A percentile compares a stretch with the other conserved stretches of the same genome.
These are phyloP conservation scores for Phoxinus phoxinus DNA, from an alignment of 2,113 vertebrate species.

Conservation along the genomic window DNA sequence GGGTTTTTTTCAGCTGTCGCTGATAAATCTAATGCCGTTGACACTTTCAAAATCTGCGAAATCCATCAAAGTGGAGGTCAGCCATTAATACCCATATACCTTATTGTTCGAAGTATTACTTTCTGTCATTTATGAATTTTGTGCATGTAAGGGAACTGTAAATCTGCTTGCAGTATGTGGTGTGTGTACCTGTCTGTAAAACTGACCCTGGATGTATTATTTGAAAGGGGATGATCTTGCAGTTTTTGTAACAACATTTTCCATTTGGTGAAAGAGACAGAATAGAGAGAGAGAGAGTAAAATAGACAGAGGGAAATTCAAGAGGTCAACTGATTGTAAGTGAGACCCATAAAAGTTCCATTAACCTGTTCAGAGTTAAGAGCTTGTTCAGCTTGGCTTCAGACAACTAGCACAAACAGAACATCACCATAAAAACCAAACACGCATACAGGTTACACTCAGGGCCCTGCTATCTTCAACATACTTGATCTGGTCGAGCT, in stretches of 20 bases:
- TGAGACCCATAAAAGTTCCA: conserved; percentile 98
- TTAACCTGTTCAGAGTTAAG: conserved; percentile 97
- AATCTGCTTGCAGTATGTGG: neutral
- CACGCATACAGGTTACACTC: conserved; percentile 24
- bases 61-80: neutral
- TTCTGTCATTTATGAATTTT: conserved; percentile 6
- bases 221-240: conserved; percentile 15
- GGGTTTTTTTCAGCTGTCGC: neutral
- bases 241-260: conserved; percentile 19
- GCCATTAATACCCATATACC: neutral
- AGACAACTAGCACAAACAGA: conserved; percentile 99
- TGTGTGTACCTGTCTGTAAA: neutral
- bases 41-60: conserved; percentile 18
- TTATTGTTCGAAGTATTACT: neutral
- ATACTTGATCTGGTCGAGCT: conserved; percentile 11
- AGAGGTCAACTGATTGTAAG: conserved; percentile 90
- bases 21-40: neutral
- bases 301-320: conserved; percentile 66
- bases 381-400: conserved; percentile 88
- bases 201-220: conserved; percentile 7
- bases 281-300: conserved; percentile 59
- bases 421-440: conserved; percentile 89
- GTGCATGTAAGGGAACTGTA: conserved; percentile 15
- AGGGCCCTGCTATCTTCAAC: conserved; percentile 12
- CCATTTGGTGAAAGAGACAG: conserved; percentile 61